These are phyloP conservation scores for Rhinolophus ferrumequinum DNA, from an alignment of 2,113 vertebrate species.

Conservation along the genomic window DNA sequence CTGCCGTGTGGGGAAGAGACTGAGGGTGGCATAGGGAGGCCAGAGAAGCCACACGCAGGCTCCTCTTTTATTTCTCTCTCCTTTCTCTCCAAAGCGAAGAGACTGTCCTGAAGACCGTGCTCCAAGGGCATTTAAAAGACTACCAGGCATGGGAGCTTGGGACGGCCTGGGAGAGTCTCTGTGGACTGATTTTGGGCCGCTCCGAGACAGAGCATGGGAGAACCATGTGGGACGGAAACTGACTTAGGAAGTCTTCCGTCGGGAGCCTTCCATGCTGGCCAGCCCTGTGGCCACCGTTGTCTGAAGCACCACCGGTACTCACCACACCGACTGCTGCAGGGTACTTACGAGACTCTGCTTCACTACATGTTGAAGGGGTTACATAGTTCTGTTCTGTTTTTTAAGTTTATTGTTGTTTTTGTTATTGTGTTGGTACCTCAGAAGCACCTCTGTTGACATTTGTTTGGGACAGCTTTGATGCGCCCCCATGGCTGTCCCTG, in stretches of 20 bases:
- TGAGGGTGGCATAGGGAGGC: neutral
- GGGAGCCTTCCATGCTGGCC: neutral
- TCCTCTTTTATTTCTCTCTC: neutral
- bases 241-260: neutral
- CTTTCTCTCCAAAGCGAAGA: conserved; percentile 70
- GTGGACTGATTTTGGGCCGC: neutral
- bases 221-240: neutral
- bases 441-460: neutral
- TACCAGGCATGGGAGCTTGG: neutral
- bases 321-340: accelerated
- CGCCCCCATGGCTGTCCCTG: neutral
- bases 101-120: conserved; percentile 40
- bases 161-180: neutral
- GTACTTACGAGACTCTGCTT: neutral
- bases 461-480: neutral
- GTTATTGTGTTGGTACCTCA: conserved; percentile 29
- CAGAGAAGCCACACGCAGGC: neutral
- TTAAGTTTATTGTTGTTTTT: conserved; percentile 41
- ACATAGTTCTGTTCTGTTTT: conserved; percentile 30
- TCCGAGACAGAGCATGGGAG: neutral
- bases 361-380: neutral
- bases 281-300: neutral
- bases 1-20: neutral
- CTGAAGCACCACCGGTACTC: neutral
- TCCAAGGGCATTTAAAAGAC: neutral